Evolutionary conservation across 2,888 invertebrate species (phyloP), one percentile per base, ranked within the genome.

Genomic region (Timandra comae): DNA sequence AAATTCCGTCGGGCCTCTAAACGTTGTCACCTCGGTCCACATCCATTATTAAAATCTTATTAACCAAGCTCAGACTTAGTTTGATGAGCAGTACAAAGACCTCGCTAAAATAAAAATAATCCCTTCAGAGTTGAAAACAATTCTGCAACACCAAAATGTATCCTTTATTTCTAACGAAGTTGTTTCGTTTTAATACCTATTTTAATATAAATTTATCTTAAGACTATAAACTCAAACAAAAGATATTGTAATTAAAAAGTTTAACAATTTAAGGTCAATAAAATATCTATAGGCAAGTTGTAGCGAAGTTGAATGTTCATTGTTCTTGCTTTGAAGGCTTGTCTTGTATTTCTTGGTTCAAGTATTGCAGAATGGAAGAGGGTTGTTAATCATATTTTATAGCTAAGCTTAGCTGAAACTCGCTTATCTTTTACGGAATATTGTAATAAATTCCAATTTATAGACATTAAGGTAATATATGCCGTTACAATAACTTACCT

Each of bases 11-110:
- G 27, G 16, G 6, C 6, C 16, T 29, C 34, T 36, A 38, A 38
- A 49, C 41, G 49, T 52, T 56, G 60, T 52, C 62, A 59, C 56
- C 53, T 52, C 42, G 47, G 36, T 44, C 31, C 45, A 12, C 60
- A 65, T 70, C 39, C 53, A 70, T 63, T 68, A 67, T 70, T 68
- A 64, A 68, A 68, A 67, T 63, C 66, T 67, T 59, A 68, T 70
- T 66, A 64, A n/a, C n/a, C n/a, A n/a, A 57, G 53, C 56, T 46
- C 38, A 35, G 39, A 41, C 52, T 43, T n/a, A n/a, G 45, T 49
- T 50, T 53, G 52, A 62, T 43, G 52, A 56, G 45, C 37, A 30
- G 49, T 35, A 44, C 53, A 52, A 49, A 52, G 48, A 48, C 35
- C 46, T 41, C 35, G 46, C 39, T 38, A 47, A 54, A 60, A 52